Evolutionary conservation across 2,888 invertebrate genomes (phyloP), one percentile per base, ranked within the genome.

Genomic region (Baronia brevicornis): DNA sequence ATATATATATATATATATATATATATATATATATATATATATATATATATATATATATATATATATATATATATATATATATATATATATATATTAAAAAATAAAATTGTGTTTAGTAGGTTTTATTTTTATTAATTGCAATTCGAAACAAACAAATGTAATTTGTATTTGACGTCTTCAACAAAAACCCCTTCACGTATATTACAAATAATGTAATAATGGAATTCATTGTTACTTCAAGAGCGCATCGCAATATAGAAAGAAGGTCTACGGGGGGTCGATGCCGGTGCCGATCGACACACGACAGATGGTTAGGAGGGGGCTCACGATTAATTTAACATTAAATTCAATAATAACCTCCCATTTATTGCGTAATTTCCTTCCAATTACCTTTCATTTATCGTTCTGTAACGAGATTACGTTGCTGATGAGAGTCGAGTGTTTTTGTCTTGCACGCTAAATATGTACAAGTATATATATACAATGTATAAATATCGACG

Each of bases 351-450:
- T 84, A 80, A 80, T 79, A 82, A 78, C 77, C 66, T 67, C 55
- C 74, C 80, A 79, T 79, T 82, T 80, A 80, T 80, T 75, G 78
- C 74, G 77, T 80, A 80, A 84, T 84, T 82, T 84, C 82, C 82
- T 75, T 66, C 65, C 82, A 80, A 84, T 82, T 80, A 75, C 78
- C 60, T 70, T 73, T 74, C 80, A 77, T 80, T 82, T 82, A 79
- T 75, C 63, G 78, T 57, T 64, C 61, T 65, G 73, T 79, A 80
- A 82, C 60, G 51, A 56, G 67, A 73, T 84, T 80, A 78, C 54
- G 47, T 60, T 53, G 51, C 57, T 51, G 64, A 62, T 64, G 43
- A 44, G 33, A 36, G 48, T 39, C 26, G 38, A 41, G 38, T 39
- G 44, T 44, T 44, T 46, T 43, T 46, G 43, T 46, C 41, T 41